Evolutionary conservation across 2,113 vertebrate genomes (phyloP).

Genomic region (Leiothrix lutea): DNA sequence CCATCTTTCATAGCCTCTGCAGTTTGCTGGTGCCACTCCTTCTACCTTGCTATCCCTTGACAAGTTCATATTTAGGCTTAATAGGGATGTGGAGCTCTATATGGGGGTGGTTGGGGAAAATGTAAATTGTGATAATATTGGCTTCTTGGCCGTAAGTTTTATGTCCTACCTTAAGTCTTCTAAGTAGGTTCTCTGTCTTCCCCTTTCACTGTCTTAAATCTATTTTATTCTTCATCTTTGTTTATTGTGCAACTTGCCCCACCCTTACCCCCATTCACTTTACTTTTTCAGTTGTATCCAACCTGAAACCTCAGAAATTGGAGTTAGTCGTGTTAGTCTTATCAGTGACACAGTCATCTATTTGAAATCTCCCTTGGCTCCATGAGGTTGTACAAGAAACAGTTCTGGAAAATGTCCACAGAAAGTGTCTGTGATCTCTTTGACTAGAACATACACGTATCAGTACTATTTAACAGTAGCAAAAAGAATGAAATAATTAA

Average conservation of each 20-base stretch:
- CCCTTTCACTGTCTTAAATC: background rate
- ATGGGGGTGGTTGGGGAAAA: background rate
- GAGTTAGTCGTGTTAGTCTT: background rate
- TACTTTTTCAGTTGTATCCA: background rate
- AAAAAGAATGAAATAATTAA: background rate
- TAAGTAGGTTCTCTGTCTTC: background rate
- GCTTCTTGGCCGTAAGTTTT: background rate
- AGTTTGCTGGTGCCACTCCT: background rate
- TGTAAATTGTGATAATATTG: background rate
- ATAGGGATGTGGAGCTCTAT: background rate
- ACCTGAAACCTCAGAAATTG: background rate
- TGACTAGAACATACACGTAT: background rate
- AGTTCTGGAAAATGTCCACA: background rate
- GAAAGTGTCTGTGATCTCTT: background rate
- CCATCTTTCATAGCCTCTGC: background rate
- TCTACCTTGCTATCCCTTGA: background rate
- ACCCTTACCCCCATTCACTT: background rate
- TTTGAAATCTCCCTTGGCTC: background rate
- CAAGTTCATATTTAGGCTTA: background rate
- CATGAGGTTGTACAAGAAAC: background rate
- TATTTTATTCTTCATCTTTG: background rate
- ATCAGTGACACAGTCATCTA: fast-evolving
- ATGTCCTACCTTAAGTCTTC: background rate
- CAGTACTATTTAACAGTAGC: background rate
- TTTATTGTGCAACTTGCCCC: background rate